Conservation (phyloP, 1,140 invertebrate species). For the Pantala flavescens region DNA sequence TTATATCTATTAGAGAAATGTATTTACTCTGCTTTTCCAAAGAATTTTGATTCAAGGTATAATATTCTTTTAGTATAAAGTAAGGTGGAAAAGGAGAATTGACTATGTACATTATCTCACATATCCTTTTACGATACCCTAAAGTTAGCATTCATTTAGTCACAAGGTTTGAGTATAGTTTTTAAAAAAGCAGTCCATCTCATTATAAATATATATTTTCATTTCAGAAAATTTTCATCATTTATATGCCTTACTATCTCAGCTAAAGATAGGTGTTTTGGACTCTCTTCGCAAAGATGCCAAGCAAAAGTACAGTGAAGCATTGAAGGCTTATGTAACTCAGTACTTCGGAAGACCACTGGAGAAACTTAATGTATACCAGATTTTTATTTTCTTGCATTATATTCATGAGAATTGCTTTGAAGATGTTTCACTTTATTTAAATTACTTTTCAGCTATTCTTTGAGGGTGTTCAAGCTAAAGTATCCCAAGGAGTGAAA, state of each 20-base stretch:
- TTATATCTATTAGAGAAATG: too few species aligned
- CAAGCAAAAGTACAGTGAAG: slow-evolving; percentile 83
- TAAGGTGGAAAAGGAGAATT: too few species aligned
- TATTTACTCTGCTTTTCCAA: too few species aligned
- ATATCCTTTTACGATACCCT: too few species aligned
- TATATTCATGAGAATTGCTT: slow-evolving; percentile 13
- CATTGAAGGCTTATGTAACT: slow-evolving; percentile 82
- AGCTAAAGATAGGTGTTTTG: slow-evolving; percentile 82
- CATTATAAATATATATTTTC: slow-evolving; percentile 27
- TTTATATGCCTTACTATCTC: slow-evolving; percentile 74
- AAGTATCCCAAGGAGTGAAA: slow-evolving; percentile 85
- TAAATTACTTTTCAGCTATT: slow-evolving; percentile 60
- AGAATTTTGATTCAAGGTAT: too few species aligned
- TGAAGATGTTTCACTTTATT: slow-evolving; percentile 16
- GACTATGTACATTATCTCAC: too few species aligned
- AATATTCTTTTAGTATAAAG: too few species aligned
- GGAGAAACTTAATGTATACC: slow-evolving; percentile 83
- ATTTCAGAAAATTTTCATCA: slow-evolving; percentile 91
- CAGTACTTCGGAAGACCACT: slow-evolving; percentile 90
- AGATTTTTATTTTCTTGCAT: not conserved
- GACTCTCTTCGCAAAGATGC: slow-evolving; percentile 83
- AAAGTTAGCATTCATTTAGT: too few species aligned
- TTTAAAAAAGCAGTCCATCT: too few species aligned
- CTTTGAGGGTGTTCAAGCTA: slow-evolving; percentile 88
- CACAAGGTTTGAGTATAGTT: too few species aligned